Percentiles rank a stretch among this genome's conserved stretches.
Conservation (phyloP, 2,888 invertebrate species). For the Lasius platythorax region DNA sequence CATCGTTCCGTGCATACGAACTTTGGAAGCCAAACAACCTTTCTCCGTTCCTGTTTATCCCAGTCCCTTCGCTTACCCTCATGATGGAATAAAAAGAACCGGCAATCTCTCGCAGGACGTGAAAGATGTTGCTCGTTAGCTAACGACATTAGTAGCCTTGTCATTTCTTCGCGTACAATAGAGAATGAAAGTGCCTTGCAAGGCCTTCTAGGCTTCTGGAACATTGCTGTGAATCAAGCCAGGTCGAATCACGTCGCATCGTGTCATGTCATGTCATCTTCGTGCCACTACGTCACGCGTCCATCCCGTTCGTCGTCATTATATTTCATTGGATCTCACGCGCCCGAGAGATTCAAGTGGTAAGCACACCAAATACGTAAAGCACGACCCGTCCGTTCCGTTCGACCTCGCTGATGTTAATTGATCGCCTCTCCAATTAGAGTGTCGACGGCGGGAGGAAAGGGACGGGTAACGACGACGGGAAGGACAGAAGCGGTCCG, state of each 20-base stretch:
- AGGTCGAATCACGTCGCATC: constrained; percentile 1
- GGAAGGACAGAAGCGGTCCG: constrained; percentile 3
- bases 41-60: constrained; percentile 14
- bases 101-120: constrained; percentile 19
- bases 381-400: constrained; percentile 55
- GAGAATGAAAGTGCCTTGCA: background rate
- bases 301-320: constrained; percentile 32
- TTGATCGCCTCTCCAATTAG: constrained; percentile 69
- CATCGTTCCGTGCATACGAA: constrained; percentile 47
- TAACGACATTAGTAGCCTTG: constrained; percentile 62
- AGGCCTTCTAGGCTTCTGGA: background rate
- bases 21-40: constrained; percentile 27
- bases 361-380: constrained; percentile 53
- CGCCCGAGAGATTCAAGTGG: constrained; percentile 31
- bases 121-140: constrained; percentile 63
- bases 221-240: background rate
- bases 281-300: constrained; percentile 48
- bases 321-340: constrained; percentile 33
- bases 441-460: constrained; percentile 53
- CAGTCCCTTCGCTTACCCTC: background rate
- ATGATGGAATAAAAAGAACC: constrained; percentile 43
- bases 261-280: constrained; percentile 53
- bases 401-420: constrained; percentile 64
- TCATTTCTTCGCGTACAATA: constrained; percentile 8
- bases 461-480: background rate